Evolutionary conservation across 2,888 invertebrate species (phyloP), one percentile per base, ranked within the genome.

Genomic region (Mimumesa dahlbomi): DNA sequence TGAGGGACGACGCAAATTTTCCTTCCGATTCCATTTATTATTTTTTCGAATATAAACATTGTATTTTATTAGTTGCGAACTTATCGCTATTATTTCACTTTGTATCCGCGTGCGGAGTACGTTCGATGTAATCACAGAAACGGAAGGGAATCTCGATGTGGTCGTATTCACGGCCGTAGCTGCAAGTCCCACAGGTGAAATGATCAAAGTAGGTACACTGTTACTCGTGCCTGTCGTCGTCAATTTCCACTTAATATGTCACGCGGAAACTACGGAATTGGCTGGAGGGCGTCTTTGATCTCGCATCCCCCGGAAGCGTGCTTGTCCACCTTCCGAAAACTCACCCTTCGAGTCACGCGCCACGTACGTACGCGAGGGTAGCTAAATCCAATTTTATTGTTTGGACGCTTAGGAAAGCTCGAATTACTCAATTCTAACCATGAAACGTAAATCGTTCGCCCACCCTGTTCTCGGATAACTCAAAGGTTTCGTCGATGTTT

Each of bases 211-310:
- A 65, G 66, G 61, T 66, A 64, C 73, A 69, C 72, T 75, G 77
- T 82, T 82, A 71, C 80, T 77, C 74, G 76, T 73, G 79, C 56
- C 82, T 84, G 87, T 87, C 87, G 76, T 67, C 75, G 79, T 81
- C 84, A 85, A 86, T 87, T 85, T 77, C 70, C 68, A 56, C 53
- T 77, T 86, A 87, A 87, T 87, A 87, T 83, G 82, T 87, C 87
- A 85, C 75, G 77, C 67, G 49, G 71, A 61, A 74, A 69, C 73
- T 77, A 71, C 70, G 75, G 62, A 81, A 82, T 82, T 75, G 78
- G 65, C 68, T 50, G 62, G 58, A 74, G 75, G 75, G 72, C 73
- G 76, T 83, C 84, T 84, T 85, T 85, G 84, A 84, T 77, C 81
- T 77, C 73, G 21, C 54, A 25, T 14, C 64, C 57, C 67, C 62